These are phyloP conservation scores for Palythoa grandiflora DNA, from an alignment of 92 coral and sea anemone genomes.

Conservation along the genomic window DNA sequence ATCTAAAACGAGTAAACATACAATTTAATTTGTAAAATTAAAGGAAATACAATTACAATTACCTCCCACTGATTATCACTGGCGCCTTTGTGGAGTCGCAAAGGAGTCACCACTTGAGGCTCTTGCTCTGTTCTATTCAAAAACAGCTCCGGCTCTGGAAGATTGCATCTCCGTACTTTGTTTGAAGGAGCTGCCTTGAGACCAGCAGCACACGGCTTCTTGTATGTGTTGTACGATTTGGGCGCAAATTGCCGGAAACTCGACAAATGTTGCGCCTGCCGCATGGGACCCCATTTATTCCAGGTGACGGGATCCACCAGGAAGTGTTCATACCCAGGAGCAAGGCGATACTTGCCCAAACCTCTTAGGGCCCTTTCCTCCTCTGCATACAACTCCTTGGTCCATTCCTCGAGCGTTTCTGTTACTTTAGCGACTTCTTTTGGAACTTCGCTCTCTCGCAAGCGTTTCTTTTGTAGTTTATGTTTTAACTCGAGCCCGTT, in stretches of 20 bases:
- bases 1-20: neutral
- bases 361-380: slow-evolving; percentile 45
- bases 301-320: slow-evolving; percentile 57
- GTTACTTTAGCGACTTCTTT: slow-evolving; percentile 23
- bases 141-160: slow-evolving; percentile 74
- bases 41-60: slow-evolving; percentile 20
- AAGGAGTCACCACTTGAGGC: slow-evolving; percentile 45
- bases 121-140: slow-evolving; percentile 36
- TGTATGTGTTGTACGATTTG: slow-evolving; percentile 66
- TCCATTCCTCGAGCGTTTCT: slow-evolving; percentile 18
- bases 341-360: slow-evolving; percentile 72
- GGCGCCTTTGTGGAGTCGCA: slow-evolving; percentile 43
- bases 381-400: slow-evolving; percentile 20
- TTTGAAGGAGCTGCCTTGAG: slow-evolving; percentile 55
- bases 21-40: neutral
- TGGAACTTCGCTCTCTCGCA: neutral
- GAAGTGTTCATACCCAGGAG: slow-evolving; percentile 68
- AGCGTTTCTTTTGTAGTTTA: neutral
- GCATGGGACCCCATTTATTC: slow-evolving; percentile 69
- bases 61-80: slow-evolving; percentile 58
- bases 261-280: slow-evolving; percentile 53
- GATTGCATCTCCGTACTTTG: slow-evolving; percentile 54
- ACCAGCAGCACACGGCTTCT: slow-evolving; percentile 64
- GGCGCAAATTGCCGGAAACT: slow-evolving; percentile 53
- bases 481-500: slow-evolving; percentile 5